Conservation (phyloP, 2,797 vertebrate species). For the Schizopygopsis pylzovi region DNA sequence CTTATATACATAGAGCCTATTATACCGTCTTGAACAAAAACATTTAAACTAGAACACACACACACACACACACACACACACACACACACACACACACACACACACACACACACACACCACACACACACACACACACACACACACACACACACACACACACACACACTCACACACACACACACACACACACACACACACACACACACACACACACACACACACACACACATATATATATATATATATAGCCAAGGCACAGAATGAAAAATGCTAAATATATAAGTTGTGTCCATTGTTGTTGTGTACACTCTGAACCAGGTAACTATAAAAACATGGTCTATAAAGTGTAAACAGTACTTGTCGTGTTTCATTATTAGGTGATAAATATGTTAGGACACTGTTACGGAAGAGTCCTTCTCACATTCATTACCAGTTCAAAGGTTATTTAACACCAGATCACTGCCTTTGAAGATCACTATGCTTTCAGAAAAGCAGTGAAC, state of each 20-base stretch:
- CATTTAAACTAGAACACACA: too few species aligned
- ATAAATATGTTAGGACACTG: neutral
- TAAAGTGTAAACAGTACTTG: neutral
- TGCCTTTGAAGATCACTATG: conserved; percentile 43
- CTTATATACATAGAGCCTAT: too few species aligned
- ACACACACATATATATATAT: too few species aligned
- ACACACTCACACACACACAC: too few species aligned
- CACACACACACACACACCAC: too few species aligned
- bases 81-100: too few species aligned
- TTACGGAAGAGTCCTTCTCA: neutral
- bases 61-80: too few species aligned
- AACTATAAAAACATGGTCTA: conserved; percentile 1
- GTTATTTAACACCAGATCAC: conserved; percentile 47
- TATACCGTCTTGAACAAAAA: neutral
- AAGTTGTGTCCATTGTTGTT: neutral
- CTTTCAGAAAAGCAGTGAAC: conserved; percentile 18
- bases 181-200: too few species aligned
- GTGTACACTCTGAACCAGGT: neutral
- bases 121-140: too few species aligned
- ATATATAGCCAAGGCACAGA: neutral
- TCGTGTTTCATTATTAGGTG: conserved; percentile 19
- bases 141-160: too few species aligned
- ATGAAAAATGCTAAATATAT: too few species aligned
- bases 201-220: too few species aligned
- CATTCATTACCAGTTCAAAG: conserved; percentile 45